Evolutionary conservation across 2,888 invertebrate genomes (phyloP).

Genomic region (Anthophora plumipes): DNA sequence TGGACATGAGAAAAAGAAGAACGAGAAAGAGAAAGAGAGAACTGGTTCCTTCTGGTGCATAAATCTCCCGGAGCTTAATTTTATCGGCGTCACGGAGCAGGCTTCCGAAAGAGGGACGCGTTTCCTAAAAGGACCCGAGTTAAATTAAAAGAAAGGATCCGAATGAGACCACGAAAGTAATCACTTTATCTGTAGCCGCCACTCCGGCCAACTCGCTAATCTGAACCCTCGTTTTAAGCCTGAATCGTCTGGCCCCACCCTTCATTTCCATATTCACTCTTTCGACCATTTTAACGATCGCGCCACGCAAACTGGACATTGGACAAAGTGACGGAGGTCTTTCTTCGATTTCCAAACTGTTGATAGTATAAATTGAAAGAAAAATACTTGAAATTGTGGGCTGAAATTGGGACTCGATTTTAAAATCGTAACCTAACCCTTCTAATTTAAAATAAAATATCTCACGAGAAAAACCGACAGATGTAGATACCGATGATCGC

Average conservation of each 20-base stretch:
- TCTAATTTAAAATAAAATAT: too few relatives aligned
- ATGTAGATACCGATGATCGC: too few relatives aligned
- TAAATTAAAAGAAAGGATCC: conserved; percentile 78
- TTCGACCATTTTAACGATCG: conserved; percentile 3
- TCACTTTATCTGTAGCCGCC: conserved; percentile 77
- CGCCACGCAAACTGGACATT: background rate
- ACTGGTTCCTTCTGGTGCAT: conserved; percentile 60
- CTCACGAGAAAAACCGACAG: too few relatives aligned
- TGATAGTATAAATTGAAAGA: too few relatives aligned
- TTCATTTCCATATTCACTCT: conserved; percentile 66
- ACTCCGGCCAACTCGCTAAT: conserved; percentile 71
- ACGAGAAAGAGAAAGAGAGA: background rate
- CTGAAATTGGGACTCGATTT: too few relatives aligned
- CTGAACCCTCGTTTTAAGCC: conserved; percentile 67
- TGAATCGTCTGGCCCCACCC: conserved; percentile 55
- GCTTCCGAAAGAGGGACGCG: conserved; percentile 48
- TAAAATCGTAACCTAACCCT: too few relatives aligned
- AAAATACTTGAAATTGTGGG: too few relatives aligned
- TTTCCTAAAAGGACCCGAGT: conserved; percentile 67
- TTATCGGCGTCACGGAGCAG: conserved; percentile 72
- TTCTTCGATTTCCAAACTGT: background rate
- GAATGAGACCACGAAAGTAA: conserved; percentile 77
- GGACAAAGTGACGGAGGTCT: background rate
- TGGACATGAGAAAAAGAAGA: background rate
- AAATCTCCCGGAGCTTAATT: conserved; percentile 75